These are phyloP conservation scores for Struthio camelus DNA, from an alignment of 2,113 vertebrate species.

Conservation along the genomic window DNA sequence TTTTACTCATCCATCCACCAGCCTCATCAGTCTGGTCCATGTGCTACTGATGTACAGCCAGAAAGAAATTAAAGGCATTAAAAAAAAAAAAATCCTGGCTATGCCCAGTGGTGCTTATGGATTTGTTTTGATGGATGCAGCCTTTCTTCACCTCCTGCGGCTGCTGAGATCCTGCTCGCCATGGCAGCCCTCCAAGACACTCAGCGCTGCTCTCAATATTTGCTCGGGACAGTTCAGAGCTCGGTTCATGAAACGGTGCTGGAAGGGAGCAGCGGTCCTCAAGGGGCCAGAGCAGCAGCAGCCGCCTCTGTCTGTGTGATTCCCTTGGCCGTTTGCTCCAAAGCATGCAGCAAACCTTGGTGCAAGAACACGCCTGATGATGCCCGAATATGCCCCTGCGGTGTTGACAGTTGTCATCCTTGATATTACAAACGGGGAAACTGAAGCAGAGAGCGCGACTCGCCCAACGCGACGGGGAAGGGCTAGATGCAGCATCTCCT, in stretches of 20 bases:
- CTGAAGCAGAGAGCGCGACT: background rate
- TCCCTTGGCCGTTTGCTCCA: background rate
- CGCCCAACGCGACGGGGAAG: background rate
- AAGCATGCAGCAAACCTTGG: background rate
- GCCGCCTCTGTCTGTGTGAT: background rate
- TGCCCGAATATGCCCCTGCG: rapidly evolving
- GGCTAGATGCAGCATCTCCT: background rate
- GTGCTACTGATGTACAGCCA: background rate
- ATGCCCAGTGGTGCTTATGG: background rate
- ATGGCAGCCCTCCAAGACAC: background rate
- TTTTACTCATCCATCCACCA: background rate
- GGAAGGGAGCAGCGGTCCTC: background rate
- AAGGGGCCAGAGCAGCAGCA: background rate
- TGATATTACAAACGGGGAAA: background rate
- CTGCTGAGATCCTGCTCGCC: background rate
- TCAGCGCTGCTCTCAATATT: rapidly evolving
- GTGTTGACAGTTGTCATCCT: rapidly evolving
- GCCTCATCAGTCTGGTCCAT: background rate
- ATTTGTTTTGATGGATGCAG: background rate
- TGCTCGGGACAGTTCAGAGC: background rate
- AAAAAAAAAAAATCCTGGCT: background rate
- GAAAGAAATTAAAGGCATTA: background rate
- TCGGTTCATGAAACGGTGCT: rapidly evolving
- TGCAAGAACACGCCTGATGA: no score
- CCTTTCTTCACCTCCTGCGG: background rate